A percentile compares a stretch with the other conserved stretches of the same genome.
phyloP scores from a whole-genome alignment of 2,113 vertebrate species.

The Coptodon rendalli region DNA sequence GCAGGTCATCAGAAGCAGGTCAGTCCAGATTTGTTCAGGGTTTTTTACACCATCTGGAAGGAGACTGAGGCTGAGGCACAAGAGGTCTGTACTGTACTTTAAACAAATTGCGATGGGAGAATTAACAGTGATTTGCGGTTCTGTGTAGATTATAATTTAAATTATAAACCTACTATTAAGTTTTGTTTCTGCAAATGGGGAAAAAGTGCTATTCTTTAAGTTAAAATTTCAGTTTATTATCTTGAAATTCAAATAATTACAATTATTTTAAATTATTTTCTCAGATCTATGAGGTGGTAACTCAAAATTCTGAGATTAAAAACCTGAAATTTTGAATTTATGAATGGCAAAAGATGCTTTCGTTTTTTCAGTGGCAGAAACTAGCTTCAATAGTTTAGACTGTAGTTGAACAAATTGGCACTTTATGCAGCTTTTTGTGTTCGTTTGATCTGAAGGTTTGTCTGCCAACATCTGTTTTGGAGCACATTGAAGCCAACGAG shows the following conservation, averaged over 20 bases:
- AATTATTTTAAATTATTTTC: neutral
- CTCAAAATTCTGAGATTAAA: neutral
- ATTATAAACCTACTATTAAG: neutral
- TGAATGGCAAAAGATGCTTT: neutral
- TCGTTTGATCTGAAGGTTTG: slow-evolving; percentile 57
- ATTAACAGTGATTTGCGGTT: neutral
- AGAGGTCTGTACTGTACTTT: slow-evolving; percentile 67
- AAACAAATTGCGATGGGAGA: neutral
- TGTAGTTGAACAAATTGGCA: neutral
- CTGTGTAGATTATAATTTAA: neutral
- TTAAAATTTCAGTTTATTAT: neutral
- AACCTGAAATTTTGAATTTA: neutral
- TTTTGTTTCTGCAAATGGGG: neutral
- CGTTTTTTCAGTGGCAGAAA: neutral
- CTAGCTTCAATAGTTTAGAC: neutral
- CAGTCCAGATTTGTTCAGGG: slow-evolving; percentile 85
- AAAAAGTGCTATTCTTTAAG: neutral
- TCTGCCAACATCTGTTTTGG: slow-evolving; percentile 75
- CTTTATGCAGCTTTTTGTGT: neutral
- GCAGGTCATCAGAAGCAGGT: slow-evolving; percentile 95
- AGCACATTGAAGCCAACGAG: slow-evolving; percentile 83
- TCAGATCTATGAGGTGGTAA: neutral
- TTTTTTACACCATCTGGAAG: slow-evolving; percentile 98
- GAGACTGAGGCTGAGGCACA: slow-evolving; percentile 90
- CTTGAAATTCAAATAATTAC: neutral